A percentile compares a stretch with the other conserved stretches of the same genome.
phyloP scores from a whole-genome alignment of 2,888 invertebrate genomes.

The Pseudococcus longispinus region DNA sequence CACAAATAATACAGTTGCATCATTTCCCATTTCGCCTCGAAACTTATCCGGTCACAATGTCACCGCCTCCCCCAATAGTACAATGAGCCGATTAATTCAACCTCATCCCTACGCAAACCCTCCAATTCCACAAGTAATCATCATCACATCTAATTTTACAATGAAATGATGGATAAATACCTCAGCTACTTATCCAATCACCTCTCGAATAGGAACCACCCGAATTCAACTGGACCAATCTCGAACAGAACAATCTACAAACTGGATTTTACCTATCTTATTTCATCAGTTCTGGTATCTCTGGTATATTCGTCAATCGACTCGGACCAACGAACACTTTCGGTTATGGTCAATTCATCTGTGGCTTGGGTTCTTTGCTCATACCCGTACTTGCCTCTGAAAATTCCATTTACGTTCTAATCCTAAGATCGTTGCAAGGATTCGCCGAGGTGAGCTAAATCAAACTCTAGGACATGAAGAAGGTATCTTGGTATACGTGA shows the following conservation, averaged over 20 bases:
- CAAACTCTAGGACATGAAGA: not conserved
- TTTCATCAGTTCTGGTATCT: conserved; percentile 24
- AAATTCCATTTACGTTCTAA: not conserved
- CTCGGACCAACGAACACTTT: conserved; percentile 14
- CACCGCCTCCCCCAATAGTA: not conserved
- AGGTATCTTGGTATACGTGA: not conserved
- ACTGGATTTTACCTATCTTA: conserved; percentile 23
- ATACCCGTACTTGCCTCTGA: not conserved
- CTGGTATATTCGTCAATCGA: not conserved
- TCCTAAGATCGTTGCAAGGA: not conserved
- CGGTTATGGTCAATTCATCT: conserved; percentile 17
- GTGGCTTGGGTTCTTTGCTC: not conserved
- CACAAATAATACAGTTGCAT: not conserved
- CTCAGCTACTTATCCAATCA: not conserved
- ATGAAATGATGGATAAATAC: not conserved
- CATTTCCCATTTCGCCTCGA: not conserved
- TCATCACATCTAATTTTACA: not conserved
- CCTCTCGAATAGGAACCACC: not conserved
- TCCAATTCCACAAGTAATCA: not conserved
- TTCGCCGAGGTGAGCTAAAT: not conserved
- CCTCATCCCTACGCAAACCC: not conserved
- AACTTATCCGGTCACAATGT: not conserved
- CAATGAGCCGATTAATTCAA: not conserved
- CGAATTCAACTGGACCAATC: conserved; percentile 35
- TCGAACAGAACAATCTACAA: conserved; percentile 16